Evolutionary conservation across 2,888 invertebrate genomes (phyloP).

Genomic region (Camptogramma bilineatum): DNA sequence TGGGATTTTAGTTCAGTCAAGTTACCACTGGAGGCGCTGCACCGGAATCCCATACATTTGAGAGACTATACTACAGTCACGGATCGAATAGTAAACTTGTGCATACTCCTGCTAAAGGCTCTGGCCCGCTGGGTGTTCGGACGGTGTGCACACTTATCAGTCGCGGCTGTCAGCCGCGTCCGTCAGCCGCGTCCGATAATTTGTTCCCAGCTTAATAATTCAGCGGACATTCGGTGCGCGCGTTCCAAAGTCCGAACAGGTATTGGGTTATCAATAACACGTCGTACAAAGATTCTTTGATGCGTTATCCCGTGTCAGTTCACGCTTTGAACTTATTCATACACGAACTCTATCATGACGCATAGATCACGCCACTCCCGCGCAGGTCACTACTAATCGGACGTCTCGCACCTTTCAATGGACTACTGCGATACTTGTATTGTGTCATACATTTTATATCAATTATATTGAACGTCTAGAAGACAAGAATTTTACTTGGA

Average conservation of each 20-base stretch:
- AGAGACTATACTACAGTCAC: no score
- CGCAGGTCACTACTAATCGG: slow-evolving; percentile 33
- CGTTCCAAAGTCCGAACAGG: slow-evolving; percentile 1
- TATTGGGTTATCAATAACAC: slow-evolving; percentile 12
- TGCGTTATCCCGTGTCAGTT: slow-evolving; percentile 5
- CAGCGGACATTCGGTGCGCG: not conserved
- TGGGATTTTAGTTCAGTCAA: no score
- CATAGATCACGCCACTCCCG: slow-evolving; percentile 58
- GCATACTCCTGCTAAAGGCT: no score
- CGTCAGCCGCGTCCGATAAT: no score
- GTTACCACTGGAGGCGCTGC: no score
- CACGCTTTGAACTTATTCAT: slow-evolving; percentile 20
- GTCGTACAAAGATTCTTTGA: slow-evolving; percentile 15
- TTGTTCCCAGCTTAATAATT: not conserved
- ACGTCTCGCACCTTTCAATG: slow-evolving; percentile 9
- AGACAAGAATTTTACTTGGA: no score
- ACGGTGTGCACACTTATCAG: no score
- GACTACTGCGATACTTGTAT: not conserved
- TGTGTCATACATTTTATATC: not conserved
- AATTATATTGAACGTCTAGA: no score
- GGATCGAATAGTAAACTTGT: no score
- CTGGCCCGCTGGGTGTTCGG: no score
- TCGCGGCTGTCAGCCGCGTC: no score
- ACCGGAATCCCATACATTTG: no score
- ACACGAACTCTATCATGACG: slow-evolving; percentile 38